Conservation (phyloP, 2,113 vertebrate species). For the Takifugu flavidus region DNA sequence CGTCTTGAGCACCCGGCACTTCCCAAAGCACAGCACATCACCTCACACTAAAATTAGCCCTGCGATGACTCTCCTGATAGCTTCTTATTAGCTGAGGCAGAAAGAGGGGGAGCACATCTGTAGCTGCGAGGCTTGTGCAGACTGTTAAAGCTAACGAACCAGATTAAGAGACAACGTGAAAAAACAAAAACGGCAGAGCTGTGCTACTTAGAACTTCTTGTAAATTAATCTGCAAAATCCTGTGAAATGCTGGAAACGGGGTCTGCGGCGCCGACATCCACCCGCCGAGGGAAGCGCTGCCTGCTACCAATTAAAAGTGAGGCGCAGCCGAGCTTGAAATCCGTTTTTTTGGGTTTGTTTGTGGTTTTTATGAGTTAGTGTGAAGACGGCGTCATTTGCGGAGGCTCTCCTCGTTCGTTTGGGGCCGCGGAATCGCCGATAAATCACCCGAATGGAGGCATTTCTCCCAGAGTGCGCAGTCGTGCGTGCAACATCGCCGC, state of each 20-base stretch:
- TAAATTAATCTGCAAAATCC: slow-evolving; percentile 2
- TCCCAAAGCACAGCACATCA: slow-evolving; percentile 12
- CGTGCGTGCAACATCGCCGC: not conserved
- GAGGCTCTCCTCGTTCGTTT: not conserved
- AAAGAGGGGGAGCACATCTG: not conserved
- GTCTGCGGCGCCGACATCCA: slow-evolving; percentile 1
- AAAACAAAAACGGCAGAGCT: slow-evolving; percentile 2
- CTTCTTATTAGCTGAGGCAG: slow-evolving; percentile 18
- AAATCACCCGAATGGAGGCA: not conserved
- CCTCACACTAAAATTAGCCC: slow-evolving; percentile 19
- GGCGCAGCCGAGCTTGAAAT: slow-evolving; percentile 34
- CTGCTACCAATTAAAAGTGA: slow-evolving; percentile 38
- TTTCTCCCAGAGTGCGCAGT: not conserved
- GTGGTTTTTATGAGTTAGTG: not conserved
- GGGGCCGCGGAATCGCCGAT: not conserved
- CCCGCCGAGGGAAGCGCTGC: slow-evolving; percentile 24
- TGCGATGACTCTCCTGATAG: slow-evolving; percentile 18
- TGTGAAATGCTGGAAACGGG: slow-evolving; percentile 1
- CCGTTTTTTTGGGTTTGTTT: not conserved
- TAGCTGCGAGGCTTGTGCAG: slow-evolving; percentile 9
- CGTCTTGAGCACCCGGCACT: slow-evolving; percentile 6
- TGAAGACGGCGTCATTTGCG: not conserved
- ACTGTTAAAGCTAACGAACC: slow-evolving; percentile 25
- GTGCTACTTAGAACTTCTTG: not conserved
- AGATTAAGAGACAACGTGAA: slow-evolving; percentile 18